Conservation (phyloP, 2,113 vertebrate species). For the Shinisaurus crocodilurus region DNA sequence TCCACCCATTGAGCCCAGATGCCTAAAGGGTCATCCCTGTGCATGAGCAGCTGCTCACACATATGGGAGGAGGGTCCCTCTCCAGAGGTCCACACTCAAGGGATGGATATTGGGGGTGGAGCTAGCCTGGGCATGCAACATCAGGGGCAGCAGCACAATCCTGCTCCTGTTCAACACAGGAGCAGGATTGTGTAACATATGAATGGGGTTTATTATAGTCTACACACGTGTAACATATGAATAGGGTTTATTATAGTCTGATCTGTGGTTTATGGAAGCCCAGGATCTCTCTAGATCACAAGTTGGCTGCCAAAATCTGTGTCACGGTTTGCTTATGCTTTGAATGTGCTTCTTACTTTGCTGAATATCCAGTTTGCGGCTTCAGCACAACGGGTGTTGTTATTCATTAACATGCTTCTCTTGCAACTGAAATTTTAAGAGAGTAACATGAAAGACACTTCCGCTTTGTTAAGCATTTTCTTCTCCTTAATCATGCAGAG, state of each 20-base stretch:
- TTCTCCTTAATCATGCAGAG: conserved; percentile 62
- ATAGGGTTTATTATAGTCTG: not conserved
- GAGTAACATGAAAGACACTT: conserved; percentile 60
- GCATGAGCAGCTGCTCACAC: not conserved
- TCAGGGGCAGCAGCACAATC: not conserved
- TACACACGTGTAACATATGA: not conserved
- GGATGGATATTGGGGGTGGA: not conserved
- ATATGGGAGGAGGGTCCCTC: not conserved
- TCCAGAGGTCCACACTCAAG: not conserved
- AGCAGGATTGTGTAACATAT: not conserved
- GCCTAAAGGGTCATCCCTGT: not conserved
- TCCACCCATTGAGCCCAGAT: not conserved
- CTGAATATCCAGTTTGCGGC: conserved; percentile 39
- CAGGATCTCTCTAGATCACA: not conserved
- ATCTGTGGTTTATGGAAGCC: rapidly evolving
- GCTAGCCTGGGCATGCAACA: no score
- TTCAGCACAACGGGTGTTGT: conserved; percentile 51
- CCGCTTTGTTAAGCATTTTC: conserved; percentile 71
- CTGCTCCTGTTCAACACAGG: not conserved
- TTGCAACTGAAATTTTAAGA: conserved; percentile 62
- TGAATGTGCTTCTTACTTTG: conserved; percentile 28
- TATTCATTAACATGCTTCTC: conserved; percentile 48
- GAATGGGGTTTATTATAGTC: not conserved
- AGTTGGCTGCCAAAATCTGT: rapidly evolving
- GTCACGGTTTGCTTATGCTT: conserved; percentile 1